These are phyloP conservation scores for Neodiprion lecontei DNA, from an alignment of 1,140 invertebrate genomes.

Conservation along the genomic window DNA sequence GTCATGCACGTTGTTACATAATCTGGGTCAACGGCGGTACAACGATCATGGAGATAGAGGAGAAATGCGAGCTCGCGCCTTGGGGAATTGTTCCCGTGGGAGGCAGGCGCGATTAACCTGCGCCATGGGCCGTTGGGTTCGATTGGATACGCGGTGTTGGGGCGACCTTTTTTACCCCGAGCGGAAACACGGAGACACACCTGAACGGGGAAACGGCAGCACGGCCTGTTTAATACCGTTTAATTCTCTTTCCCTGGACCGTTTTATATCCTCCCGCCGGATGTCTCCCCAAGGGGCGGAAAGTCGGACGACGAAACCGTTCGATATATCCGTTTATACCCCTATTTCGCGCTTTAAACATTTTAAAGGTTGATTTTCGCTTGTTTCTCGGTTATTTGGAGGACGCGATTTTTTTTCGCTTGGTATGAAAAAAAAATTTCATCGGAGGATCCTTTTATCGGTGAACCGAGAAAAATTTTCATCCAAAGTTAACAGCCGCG, in stretches of 20 bases:
- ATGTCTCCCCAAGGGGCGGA: not conserved
- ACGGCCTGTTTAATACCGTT: conserved; percentile 1
- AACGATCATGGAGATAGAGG: not conserved
- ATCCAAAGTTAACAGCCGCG: no score
- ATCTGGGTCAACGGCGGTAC: no score
- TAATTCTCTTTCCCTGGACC: not conserved
- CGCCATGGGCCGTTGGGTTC: not conserved
- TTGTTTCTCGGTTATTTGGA: no score
- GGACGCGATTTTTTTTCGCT: no score
- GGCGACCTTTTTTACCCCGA: not conserved
- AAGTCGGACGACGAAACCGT: not conserved
- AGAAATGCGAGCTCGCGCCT: not conserved
- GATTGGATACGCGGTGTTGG: not conserved
- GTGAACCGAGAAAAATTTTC: no score
- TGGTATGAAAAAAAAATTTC: no score
- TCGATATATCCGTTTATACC: no score
- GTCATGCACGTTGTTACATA: no score
- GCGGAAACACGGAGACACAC: no score
- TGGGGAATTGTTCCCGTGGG: not conserved
- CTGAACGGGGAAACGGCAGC: not conserved
- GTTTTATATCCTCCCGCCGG: not conserved
- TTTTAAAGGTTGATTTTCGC: no score
- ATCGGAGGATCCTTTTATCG: no score
- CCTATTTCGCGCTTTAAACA: no score
- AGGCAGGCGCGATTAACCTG: not conserved